Evolutionary conservation across 2,888 invertebrate genomes (phyloP).

Genomic region (Chymomyza fuscimana): DNA sequence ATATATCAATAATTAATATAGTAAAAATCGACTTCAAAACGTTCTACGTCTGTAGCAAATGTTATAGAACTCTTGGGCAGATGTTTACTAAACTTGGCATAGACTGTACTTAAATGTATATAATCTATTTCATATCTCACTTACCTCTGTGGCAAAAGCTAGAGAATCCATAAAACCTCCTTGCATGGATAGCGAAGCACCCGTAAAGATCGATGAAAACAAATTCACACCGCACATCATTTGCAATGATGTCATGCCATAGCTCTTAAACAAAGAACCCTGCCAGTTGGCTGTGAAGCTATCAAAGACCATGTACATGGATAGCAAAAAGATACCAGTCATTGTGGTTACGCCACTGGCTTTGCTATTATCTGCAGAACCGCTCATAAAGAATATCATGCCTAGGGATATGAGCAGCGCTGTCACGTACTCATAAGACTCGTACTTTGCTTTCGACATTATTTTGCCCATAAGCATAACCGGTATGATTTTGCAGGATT

Average conservation of each 20-base stretch:
- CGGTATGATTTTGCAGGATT: conserved; percentile 98
- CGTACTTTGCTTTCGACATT: conserved; percentile 91
- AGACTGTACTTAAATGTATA: neutral
- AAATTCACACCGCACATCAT: conserved; percentile 99
- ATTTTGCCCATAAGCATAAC: conserved; percentile 99
- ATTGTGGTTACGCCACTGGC: conserved; percentile 86
- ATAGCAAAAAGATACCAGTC: conserved; percentile 91
- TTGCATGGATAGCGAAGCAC: conserved; percentile 91
- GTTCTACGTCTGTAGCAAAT: neutral
- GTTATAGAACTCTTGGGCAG: no score
- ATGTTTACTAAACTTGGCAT: neutral
- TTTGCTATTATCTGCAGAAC: conserved; percentile 84
- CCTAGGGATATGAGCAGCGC: conserved; percentile 94
- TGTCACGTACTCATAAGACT: conserved; percentile 94
- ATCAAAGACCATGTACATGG: conserved; percentile 95
- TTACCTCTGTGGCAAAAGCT: conserved; percentile 86
- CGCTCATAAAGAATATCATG: conserved; percentile 94
- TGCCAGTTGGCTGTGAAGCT: conserved; percentile 99
- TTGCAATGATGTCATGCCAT: conserved; percentile 89
- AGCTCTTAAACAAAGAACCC: conserved; percentile 90
- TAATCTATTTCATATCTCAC: conserved; percentile 17
- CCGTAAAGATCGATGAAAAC: conserved; percentile 94
- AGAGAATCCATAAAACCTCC: conserved; percentile 88
- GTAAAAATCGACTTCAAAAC: neutral
- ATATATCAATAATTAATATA: no score